Evolutionary conservation across 1,140 invertebrate species (phyloP).

Genomic region (Hycleus cichorii): DNA sequence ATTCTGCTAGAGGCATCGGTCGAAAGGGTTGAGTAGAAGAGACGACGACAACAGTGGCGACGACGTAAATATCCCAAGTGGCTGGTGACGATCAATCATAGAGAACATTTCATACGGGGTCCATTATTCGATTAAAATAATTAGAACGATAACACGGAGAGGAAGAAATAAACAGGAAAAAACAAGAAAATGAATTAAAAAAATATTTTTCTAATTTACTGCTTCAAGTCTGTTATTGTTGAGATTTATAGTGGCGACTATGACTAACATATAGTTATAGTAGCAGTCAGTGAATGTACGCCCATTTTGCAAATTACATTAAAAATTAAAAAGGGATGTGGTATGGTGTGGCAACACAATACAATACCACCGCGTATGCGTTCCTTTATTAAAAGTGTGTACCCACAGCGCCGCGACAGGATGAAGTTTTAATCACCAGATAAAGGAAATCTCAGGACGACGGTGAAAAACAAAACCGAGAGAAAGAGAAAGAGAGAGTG

Average conservation of each 20-base stretch:
- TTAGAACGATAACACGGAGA: conserved; percentile 10
- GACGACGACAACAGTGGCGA: conserved; percentile 13
- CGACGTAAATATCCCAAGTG: conserved; percentile 1
- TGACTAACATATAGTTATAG: conserved; percentile 1
- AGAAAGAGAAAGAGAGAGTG: conserved; percentile 6
- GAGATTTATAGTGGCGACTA: not conserved
- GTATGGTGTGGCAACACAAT: conserved; percentile 24
- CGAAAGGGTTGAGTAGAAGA: conserved; percentile 15
- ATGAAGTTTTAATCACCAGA: conserved; percentile 39
- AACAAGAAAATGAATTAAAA: too few species aligned
- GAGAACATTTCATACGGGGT: not conserved
- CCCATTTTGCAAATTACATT: conserved; percentile 38
- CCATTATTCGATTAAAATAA: conserved; percentile 29
- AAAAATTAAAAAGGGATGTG: conserved; percentile 36
- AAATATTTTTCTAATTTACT: too few species aligned
- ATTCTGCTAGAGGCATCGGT: conserved; percentile 19
- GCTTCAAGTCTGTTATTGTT: not conserved
- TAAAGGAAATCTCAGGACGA: conserved; percentile 38
- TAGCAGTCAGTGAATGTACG: conserved; percentile 14
- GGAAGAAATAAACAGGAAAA: not conserved
- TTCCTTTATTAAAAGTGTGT: conserved; percentile 39
- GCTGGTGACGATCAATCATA: not conserved
- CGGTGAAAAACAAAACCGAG: conserved; percentile 37
- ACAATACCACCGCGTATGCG: conserved; percentile 28
- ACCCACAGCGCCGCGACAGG: conserved; percentile 33